Base-by-base conservation (phyloP, 1,140 invertebrate species). In the Yoshiicerus persimilis region DNA sequence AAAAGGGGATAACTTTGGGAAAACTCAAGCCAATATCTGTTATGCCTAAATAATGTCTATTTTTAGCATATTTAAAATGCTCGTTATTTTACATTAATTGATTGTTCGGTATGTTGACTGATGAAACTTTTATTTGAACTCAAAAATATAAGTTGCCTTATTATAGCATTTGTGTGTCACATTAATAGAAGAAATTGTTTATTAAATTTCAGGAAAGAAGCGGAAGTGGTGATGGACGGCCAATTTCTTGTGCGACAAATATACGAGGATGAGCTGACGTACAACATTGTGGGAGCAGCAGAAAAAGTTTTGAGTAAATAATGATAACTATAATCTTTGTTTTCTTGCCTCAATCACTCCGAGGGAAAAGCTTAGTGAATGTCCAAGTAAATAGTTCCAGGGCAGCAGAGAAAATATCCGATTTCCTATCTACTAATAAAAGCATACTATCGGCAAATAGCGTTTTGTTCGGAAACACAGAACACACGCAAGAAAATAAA, bases 211-310 rank as follows among this genome's bases (percentile, higher is more conserved):
- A 98, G 97, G 92, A 96, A 97, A 94, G 96, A 97, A 93, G 97
- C 97, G 1, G 96, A 97, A 77, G 95, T 98, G 32, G 95, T 95
- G 86, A 98, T 98, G 96, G 97, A 99, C 91, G 97, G 98, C 11
- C 96, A 98, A 89, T 99, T 99, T 93, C 93, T 99, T 80, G 97
- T 98, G 0, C 94, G 97, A 11, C 96, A 98, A 92, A 97, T 98
- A 89, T 99, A 99, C 92, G 97, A 98, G 89, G 98, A 99, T 92
- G 96, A 97, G 92, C 95, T 98, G 34, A 98, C 97, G 0, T 99
- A 98, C 92, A 97, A 98, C 92, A 94, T 99, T 86, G 97, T 99
- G 90, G 95, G 94, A 56, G 97, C 97, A 6, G 97, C 97, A 30
- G 97, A 97, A 47, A 96, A 97, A 93, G 95, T 98, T 89, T 93